Percentiles rank a stretch among this genome's conserved stretches.
Conservation (phyloP, 2,888 invertebrate genomes). For the Ryuthela nishihirai region DNA sequence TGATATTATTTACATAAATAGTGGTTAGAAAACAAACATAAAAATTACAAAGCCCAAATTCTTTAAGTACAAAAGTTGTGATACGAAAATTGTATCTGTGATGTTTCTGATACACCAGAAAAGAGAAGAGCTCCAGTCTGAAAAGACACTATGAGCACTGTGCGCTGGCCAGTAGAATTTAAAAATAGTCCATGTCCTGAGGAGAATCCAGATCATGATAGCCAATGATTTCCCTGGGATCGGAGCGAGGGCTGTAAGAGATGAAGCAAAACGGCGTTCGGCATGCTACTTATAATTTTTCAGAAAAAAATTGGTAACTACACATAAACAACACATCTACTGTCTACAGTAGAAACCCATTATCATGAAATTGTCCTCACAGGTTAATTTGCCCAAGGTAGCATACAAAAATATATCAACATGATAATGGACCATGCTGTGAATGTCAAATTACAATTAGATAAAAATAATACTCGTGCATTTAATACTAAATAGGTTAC, state of each 20-base stretch:
- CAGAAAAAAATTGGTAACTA: not conserved
- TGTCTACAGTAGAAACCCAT: too few relatives aligned
- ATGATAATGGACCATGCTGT: too few relatives aligned
- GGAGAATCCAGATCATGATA: slow-evolving; percentile 90
- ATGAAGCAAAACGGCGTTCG: slow-evolving; percentile 25
- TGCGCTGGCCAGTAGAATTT: slow-evolving; percentile 45
- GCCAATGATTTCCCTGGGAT: slow-evolving; percentile 70
- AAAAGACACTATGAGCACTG: slow-evolving; percentile 4
- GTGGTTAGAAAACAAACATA: not conserved
- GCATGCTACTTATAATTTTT: not conserved
- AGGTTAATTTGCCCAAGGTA: too few relatives aligned
- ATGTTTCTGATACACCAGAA: not conserved
- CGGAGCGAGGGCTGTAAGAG: slow-evolving; percentile 42
- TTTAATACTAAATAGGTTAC: too few relatives aligned
- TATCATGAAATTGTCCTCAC: too few relatives aligned
- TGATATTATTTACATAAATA: not conserved
- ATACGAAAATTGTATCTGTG: too few relatives aligned
- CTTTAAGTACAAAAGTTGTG: too few relatives aligned
- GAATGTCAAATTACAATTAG: too few relatives aligned
- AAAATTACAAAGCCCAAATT: not conserved
- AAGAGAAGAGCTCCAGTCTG: not conserved
- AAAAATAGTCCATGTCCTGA: slow-evolving; percentile 71
- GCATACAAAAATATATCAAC: too few relatives aligned
- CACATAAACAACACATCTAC: too few relatives aligned
- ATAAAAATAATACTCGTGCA: too few relatives aligned